Conservation (phyloP, 2,888 invertebrate species). For the Lymantria monacha region DNA sequence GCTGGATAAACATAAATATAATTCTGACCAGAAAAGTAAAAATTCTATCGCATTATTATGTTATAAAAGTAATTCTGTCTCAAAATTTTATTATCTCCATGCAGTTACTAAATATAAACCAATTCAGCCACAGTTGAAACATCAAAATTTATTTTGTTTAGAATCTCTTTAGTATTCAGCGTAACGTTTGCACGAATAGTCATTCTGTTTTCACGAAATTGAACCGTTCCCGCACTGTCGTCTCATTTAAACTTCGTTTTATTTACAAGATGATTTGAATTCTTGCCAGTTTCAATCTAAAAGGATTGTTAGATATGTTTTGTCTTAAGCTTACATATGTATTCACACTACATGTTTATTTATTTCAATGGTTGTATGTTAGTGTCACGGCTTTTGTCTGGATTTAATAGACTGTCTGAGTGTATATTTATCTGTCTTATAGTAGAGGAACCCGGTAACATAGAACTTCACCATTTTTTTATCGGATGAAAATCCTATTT, state of each 20-base stretch:
- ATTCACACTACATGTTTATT: not conserved
- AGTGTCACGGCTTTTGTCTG: not conserved
- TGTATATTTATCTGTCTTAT: too few species aligned
- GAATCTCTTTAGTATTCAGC: conserved; percentile 22
- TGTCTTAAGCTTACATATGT: not conserved
- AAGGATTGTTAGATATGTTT: not conserved
- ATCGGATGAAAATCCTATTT: too few species aligned
- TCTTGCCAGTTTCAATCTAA: conserved; percentile 41
- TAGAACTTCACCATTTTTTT: too few species aligned
- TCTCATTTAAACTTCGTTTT: conserved; percentile 32
- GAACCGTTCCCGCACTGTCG: conserved; percentile 35
- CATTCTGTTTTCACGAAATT: conserved; percentile 40
- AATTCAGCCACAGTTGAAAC: not conserved
- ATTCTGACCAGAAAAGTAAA: too few species aligned
- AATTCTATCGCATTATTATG: too few species aligned
- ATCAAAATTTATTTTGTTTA: not conserved
- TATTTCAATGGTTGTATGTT: conserved; percentile 2
- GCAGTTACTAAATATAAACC: too few species aligned
- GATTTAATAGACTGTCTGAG: not conserved
- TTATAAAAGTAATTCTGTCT: too few species aligned
- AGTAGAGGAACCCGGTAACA: too few species aligned
- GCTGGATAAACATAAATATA: too few species aligned
- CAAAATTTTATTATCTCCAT: too few species aligned
- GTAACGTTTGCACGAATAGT: conserved; percentile 17
- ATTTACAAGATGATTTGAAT: conserved; percentile 58